Evolutionary conservation across 2,797 vertebrate genomes (phyloP).

Genomic region (Halcyon chelicuti): DNA sequence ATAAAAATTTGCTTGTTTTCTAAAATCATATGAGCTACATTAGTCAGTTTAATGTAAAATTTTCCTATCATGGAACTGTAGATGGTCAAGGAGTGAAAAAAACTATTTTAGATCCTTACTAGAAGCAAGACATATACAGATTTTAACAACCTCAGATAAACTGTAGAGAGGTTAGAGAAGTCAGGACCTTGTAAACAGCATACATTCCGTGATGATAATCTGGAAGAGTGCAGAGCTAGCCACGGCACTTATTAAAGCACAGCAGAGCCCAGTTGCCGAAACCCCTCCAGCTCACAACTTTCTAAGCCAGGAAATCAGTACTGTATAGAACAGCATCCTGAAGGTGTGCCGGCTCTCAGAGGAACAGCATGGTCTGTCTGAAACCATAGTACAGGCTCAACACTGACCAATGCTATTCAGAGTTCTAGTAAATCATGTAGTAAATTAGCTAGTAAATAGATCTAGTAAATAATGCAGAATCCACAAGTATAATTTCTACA

Average conservation of each 20-base stretch:
- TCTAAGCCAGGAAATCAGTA: neutral
- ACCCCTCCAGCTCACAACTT: neutral
- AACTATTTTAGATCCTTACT: neutral
- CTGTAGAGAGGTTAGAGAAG: neutral
- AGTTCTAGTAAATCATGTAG: neutral
- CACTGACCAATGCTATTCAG: neutral
- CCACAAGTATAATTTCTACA: neutral
- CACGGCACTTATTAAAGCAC: neutral
- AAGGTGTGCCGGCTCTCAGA: neutral
- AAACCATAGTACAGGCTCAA: neutral
- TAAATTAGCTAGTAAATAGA: neutral
- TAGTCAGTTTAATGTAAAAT: neutral
- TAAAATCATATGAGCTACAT: neutral
- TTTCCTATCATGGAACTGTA: neutral
- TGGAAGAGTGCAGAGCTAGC: neutral
- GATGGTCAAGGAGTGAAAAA: neutral
- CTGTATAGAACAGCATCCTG: neutral
- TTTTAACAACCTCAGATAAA: neutral
- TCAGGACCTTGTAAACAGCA: neutral
- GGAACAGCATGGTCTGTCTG: neutral
- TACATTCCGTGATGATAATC: neutral
- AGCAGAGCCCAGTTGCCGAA: rapidly evolving
- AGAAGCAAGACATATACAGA: neutral
- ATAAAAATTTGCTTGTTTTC: neutral
- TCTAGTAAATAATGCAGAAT: neutral